phyloP scores from a whole-genome alignment of 1,140 invertebrate genomes.

The Panagrolaimus sp. region DNA sequence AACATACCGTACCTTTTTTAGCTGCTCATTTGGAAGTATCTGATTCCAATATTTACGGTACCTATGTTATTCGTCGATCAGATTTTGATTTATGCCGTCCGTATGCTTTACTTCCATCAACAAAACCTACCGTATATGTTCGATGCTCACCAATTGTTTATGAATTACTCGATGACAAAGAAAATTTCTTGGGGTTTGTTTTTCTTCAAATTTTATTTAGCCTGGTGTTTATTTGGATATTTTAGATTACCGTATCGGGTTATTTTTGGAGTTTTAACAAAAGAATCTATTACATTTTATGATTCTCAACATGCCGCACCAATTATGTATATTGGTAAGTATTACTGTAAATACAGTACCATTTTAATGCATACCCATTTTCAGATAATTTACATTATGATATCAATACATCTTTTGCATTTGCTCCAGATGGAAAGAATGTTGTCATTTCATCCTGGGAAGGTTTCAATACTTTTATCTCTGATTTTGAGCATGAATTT shows the following conservation, averaged over 20 bases:
- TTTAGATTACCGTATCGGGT: constrained; percentile 43
- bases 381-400: too few species aligned
- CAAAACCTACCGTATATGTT: constrained; percentile 39
- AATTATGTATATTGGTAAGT: constrained; percentile 39
- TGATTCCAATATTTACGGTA: constrained; percentile 39
- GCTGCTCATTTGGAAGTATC: constrained; percentile 42
- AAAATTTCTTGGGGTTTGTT: constrained; percentile 34
- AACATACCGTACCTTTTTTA: constrained; percentile 23
- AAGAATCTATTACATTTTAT: constrained; percentile 43
- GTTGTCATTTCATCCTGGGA: too few species aligned
- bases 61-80: constrained; percentile 39
- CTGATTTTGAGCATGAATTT: too few species aligned
- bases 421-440: too few species aligned
- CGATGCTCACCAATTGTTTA: constrained; percentile 39
- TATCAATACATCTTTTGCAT: too few species aligned
- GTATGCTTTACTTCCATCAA: constrained; percentile 25
- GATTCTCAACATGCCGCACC: constrained; percentile 39
- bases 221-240: neutral
- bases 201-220: too few species aligned
- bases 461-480: too few species aligned
- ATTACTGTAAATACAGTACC: too few species aligned
- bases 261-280: constrained; percentile 44
- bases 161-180: constrained; percentile 27
- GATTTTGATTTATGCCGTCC: constrained; percentile 42
- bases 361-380: too few species aligned